A percentile compares a stretch with the other conserved stretches of the same genome.
Evolutionary conservation across 1,140 invertebrate species (phyloP).

Genomic region (Myzus persicae): DNA sequence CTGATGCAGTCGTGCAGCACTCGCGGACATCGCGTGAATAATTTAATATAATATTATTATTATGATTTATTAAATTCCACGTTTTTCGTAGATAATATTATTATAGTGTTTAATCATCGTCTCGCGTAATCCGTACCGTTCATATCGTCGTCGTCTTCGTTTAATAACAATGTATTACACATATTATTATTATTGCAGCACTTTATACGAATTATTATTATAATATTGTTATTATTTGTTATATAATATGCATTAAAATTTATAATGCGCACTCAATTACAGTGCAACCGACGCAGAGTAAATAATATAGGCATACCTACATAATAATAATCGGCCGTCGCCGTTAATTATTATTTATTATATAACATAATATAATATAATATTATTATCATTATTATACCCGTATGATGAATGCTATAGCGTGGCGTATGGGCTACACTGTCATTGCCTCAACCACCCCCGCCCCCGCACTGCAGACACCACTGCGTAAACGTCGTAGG

Average conservation of each 20-base stretch:
- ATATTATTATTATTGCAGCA: slow-evolving; percentile 18
- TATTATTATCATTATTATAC: no score
- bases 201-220: neutral
- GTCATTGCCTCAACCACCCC: neutral
- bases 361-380: neutral
- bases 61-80: slow-evolving; percentile 1
- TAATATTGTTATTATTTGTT: neutral
- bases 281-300: neutral
- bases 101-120: slow-evolving; percentile 1
- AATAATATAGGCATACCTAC: neutral
- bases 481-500: neutral
- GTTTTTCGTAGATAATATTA: neutral
- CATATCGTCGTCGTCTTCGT: neutral
- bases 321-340: neutral
- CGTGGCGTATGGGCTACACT: no score
- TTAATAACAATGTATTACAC: neutral
- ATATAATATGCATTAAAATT: neutral
- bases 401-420: no score
- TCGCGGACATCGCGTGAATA: neutral
- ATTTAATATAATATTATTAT: neutral
- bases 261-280: neutral
- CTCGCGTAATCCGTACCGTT: neutral
- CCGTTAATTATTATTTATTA: neutral
- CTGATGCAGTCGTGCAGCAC: neutral
- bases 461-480: neutral